Percentiles rank a stretch among this genome's conserved stretches.
Evolutionary conservation across 2,113 vertebrate species (phyloP).

Genomic region (Miniopterus natalensis): DNA sequence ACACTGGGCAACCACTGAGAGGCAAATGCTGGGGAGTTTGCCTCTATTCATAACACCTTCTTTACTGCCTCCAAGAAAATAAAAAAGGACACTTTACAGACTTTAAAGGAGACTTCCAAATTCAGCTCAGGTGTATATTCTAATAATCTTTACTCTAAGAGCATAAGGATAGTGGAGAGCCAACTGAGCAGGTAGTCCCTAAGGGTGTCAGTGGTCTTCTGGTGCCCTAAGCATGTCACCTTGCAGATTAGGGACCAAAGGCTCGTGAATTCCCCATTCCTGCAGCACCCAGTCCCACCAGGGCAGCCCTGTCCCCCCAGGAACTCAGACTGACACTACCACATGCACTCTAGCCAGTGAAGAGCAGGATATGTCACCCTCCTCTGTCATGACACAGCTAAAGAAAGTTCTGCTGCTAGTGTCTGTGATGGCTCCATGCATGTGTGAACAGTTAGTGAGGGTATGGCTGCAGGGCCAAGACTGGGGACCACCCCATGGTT

Average conservation of each 20-base stretch:
- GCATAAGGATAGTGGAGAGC: background rate
- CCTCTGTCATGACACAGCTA: background rate
- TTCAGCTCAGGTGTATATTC: background rate
- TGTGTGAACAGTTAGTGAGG: constrained; percentile 85
- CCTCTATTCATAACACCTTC: background rate
- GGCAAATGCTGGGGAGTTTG: background rate
- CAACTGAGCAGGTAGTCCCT: background rate
- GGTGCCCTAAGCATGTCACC: background rate
- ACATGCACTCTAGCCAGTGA: constrained; percentile 79
- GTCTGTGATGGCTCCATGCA: constrained; percentile 81
- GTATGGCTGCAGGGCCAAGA: constrained; percentile 45
- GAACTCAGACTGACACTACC: background rate
- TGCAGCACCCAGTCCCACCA: background rate
- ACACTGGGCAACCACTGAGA: background rate
- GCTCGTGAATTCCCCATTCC: background rate
- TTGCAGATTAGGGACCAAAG: background rate
- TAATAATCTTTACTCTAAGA: background rate
- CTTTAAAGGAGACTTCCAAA: background rate
- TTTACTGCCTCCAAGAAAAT: background rate
- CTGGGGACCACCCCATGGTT: constrained; percentile 79
- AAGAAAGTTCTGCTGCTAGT: constrained; percentile 7
- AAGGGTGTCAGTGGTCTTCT: background rate
- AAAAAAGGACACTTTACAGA: background rate
- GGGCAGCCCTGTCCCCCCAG: background rate
- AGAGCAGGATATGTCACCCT: background rate